Evolutionary conservation across 1,140 invertebrate species (phyloP), one percentile per base, ranked within the genome.

Genomic region (Heliothis virescens): DNA sequence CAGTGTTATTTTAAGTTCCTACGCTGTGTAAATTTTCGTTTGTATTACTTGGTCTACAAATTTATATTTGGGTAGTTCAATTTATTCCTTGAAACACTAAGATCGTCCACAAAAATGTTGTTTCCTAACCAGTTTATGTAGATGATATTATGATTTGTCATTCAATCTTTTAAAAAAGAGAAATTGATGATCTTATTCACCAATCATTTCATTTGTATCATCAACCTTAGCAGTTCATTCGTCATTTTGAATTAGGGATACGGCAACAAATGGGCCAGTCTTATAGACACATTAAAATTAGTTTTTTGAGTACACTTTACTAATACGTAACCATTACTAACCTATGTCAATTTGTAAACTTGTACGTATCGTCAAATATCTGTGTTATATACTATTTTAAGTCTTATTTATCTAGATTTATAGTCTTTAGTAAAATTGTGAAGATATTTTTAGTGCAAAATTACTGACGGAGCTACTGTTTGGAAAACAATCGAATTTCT

Each of bases 341-440:
- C 86, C 87, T 88, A 88, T 80, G 62, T 72, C 59, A 79, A 59
- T 63, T 81, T 88, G 85, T 90, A 88, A 79, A 88, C 73, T 72
- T 84, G 79, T 87, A 75, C 79, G 53, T 89, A 90, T 93, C 92
- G 92, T 93, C 92, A 93, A 93, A 91, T 90, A 90, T 92, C 92
- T 93, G 92, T 93, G 92, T 91, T 93, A 93, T 91, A 87, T 41
- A 57, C 81, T 87, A 87, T 53, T 82, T 79, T 91, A 88, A 86
- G 86, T 80, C 80, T 82, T 89, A 85, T 87, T 85, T 75, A 50
- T 73, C 71, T 73, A 73, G 71, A n/a, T 90, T 86, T 83, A 65
- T 86, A 83, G 15, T 34, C 53, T 13, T 13, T 55, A n/a, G n/a
- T n/a, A n/a, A n/a, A n/a, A 57, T 59, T 59, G 26, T 59, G 71